Evolutionary conservation across 2,113 vertebrate genomes (phyloP).

Genomic region (Silurus asotus): DNA sequence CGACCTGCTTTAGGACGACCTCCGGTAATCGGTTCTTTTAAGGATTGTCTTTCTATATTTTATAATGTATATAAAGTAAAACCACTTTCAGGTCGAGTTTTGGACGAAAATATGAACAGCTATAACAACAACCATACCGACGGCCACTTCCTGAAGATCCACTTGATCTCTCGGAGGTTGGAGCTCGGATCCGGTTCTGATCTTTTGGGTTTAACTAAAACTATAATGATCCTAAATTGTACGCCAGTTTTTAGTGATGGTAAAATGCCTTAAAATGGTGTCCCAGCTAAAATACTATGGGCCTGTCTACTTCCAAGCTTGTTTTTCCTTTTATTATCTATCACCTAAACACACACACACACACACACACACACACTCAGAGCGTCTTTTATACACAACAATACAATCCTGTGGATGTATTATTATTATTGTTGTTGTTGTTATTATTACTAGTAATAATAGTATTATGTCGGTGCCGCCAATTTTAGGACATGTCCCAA

Average conservation of each 20-base stretch:
- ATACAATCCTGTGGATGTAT: background rate
- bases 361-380: background rate
- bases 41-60: background rate
- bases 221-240: background rate
- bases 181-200: no score
- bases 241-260: background rate
- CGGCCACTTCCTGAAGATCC: background rate
- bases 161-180: background rate
- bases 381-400: background rate
- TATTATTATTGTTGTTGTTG: background rate
- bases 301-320: background rate
- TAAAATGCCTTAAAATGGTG: background rate
- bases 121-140: no score
- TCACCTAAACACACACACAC: background rate
- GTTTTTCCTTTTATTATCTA: background rate
- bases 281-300: background rate
- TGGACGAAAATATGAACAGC: no score
- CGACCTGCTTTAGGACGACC: constrained; percentile 58
- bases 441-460: background rate
- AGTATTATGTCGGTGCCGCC: background rate
- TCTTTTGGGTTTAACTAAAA: no score
- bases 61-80: background rate
- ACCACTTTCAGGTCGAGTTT: no score
- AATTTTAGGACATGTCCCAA: background rate
- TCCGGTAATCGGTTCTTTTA: constrained; percentile 56